Percentiles rank a stretch among this genome's conserved stretches.
phyloP scores from a whole-genome alignment of 2,888 invertebrate genomes.

The Notodonta ziczac region DNA sequence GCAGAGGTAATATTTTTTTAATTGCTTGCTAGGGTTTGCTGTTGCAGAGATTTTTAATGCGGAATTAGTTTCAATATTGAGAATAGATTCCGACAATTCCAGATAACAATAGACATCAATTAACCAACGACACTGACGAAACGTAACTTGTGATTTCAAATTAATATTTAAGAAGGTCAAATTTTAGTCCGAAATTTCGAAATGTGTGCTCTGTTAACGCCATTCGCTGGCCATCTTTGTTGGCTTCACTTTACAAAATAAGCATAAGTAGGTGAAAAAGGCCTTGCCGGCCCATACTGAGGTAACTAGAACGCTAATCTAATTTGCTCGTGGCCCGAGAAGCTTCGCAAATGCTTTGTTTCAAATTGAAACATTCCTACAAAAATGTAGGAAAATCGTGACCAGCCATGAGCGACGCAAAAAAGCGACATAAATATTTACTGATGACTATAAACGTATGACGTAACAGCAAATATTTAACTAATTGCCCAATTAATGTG shows the following conservation, averaged over 20 bases:
- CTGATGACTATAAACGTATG: constrained; percentile 14
- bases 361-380: constrained; percentile 23
- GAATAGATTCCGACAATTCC: too few species aligned
- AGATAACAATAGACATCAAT: too few species aligned
- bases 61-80: too few species aligned
- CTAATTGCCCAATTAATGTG: constrained; percentile 43
- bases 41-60: too few species aligned
- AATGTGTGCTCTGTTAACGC: not conserved
- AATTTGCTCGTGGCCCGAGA: constrained; percentile 53
- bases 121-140: not conserved
- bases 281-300: constrained; percentile 57
- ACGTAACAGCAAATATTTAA: constrained; percentile 44
- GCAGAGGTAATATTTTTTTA: not conserved
- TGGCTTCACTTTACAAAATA: constrained; percentile 42
- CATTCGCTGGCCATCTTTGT: constrained; percentile 27
- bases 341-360: constrained; percentile 46
- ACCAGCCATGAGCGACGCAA: not conserved
- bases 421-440: constrained; percentile 4
- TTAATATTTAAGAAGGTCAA: not conserved
- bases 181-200: not conserved
- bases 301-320: constrained; percentile 60
- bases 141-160: not conserved
- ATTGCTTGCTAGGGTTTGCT: too few species aligned
- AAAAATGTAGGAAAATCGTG: constrained; percentile 17
- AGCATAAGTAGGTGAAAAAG: constrained; percentile 48